Percentiles rank a stretch among this genome's conserved stretches.
Conservation (phyloP, 2,797 vertebrate genomes). For the Rhincodon typus region DNA sequence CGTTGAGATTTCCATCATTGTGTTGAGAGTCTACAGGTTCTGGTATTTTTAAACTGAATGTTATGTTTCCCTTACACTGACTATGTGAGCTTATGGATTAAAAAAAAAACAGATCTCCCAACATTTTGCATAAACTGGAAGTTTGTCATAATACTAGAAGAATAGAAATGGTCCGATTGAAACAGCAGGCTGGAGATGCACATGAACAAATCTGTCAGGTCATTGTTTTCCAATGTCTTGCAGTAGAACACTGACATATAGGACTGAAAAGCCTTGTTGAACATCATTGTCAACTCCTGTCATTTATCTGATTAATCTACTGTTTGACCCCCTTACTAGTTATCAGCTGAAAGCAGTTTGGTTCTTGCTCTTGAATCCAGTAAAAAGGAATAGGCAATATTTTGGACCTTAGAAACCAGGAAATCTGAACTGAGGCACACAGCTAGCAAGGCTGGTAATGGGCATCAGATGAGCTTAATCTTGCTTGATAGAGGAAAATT, state of each 20-base stretch:
- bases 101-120: not conserved
- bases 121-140: not conserved
- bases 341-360: not conserved
- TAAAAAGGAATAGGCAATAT: not conserved
- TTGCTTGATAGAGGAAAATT: not conserved
- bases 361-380: not conserved
- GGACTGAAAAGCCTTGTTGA: not conserved
- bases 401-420: not conserved
- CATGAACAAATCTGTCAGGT: not conserved
- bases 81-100: not conserved
- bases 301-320: not conserved
- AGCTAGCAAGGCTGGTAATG: too few species aligned
- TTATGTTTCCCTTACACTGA: not conserved
- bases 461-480: not conserved
- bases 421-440: too few species aligned
- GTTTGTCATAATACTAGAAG: not conserved
- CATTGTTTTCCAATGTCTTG: not conserved
- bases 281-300: not conserved
- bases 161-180: not conserved
- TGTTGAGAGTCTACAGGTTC: not conserved
- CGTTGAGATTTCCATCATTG: not conserved
- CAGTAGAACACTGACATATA: not conserved
- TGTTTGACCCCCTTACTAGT: not conserved
- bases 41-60: not conserved
- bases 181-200: not conserved